These are phyloP conservation scores for Progne subis DNA, from an alignment of 2,113 vertebrate genomes.

Conservation along the genomic window DNA sequence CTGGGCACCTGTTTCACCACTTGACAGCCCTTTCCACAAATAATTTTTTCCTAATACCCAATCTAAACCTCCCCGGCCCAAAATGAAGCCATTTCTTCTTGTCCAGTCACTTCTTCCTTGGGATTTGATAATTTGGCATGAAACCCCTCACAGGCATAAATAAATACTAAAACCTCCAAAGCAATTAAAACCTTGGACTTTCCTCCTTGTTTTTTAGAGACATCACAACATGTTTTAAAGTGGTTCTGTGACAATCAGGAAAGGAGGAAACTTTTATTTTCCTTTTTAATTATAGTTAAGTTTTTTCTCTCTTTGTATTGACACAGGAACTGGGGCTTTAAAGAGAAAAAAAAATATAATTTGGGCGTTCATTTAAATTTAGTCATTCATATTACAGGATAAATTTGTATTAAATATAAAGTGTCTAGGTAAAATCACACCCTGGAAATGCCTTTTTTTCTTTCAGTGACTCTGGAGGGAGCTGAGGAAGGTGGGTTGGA, in stretches of 20 bases:
- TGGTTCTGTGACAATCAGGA: neutral
- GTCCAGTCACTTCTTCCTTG: neutral
- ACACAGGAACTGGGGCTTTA: neutral
- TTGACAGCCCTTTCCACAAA: neutral
- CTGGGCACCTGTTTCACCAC: neutral
- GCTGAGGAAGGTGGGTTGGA: neutral
- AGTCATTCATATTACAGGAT: neutral
- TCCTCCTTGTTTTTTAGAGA: neutral
- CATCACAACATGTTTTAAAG: fast-evolving
- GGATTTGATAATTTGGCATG: neutral
- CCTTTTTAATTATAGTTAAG: neutral
- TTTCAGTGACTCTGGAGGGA: neutral
- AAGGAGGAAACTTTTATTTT: neutral
- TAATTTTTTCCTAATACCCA: neutral
- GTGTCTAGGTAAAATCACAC: neutral
- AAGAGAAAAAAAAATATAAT: neutral
- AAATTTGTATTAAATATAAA: neutral
- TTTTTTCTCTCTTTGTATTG: neutral
- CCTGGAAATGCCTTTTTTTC: neutral
- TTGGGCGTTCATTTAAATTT: neutral
- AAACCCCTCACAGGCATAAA: neutral
- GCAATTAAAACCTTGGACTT: neutral
- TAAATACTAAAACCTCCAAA: neutral
- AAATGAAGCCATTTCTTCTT: neutral
- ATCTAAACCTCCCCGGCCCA: neutral